Percentiles rank a stretch among this genome's conserved stretches.
Evolutionary conservation across 2,113 vertebrate genomes (phyloP).

Genomic region (Amphiprion percula): DNA sequence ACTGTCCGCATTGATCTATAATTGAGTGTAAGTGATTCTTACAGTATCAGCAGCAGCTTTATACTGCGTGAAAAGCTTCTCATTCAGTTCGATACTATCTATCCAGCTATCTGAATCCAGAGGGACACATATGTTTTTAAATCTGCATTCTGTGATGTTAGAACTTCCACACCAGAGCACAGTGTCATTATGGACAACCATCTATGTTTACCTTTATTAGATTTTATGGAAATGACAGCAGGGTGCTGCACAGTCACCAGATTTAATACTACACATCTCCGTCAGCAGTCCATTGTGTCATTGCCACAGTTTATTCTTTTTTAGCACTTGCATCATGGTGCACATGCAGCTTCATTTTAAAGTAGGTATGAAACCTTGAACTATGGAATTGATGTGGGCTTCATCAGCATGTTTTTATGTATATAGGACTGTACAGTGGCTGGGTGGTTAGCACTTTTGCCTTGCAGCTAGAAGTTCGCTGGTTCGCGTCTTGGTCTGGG

Average conservation of each 20-base stretch:
- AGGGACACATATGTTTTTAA: neutral
- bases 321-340: neutral
- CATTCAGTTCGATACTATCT: neutral
- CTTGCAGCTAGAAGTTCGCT: no score
- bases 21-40: neutral
- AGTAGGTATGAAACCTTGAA: no score
- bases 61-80: neutral
- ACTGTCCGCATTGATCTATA: neutral
- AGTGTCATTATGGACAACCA: neutral
- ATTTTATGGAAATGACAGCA: slow-evolving; percentile 7
- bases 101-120: neutral
- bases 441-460: no score
- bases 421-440: no score
- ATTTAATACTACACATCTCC: neutral
- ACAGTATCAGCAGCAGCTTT: neutral
- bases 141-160: neutral
- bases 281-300: neutral
- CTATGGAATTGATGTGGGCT: no score
- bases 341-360: neutral
- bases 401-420: no score
- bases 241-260: neutral
- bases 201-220: slow-evolving; percentile 4
- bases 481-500: no score
- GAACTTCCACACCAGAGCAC: neutral
- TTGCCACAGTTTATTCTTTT: neutral